Evolutionary conservation across 2,797 vertebrate genomes (phyloP).

Genomic region (Thalassophryne amazonica): DNA sequence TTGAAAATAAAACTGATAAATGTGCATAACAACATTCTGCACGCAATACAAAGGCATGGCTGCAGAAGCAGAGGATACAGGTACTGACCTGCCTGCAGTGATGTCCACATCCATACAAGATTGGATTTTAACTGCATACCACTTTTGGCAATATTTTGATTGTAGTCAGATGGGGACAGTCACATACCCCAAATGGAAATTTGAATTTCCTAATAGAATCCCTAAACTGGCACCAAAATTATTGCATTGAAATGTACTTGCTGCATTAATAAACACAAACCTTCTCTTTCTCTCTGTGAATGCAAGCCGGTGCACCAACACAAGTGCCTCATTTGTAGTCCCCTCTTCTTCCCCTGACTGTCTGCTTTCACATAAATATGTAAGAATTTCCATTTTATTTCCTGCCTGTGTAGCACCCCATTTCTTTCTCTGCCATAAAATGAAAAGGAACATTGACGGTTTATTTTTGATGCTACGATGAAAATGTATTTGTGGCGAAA

Average conservation of each 20-base stretch:
- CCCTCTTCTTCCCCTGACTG: slow-evolving; percentile 1
- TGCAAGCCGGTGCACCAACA: neutral
- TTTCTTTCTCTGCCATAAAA: neutral
- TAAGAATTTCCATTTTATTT: neutral
- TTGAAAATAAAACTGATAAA: no score
- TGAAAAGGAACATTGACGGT: neutral
- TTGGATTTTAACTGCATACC: no score
- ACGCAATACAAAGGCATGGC: no score
- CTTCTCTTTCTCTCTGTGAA: slow-evolving; percentile 2
- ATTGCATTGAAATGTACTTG: slow-evolving; percentile 6
- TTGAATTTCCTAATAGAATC: slow-evolving; percentile 27
- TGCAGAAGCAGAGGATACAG: no score
- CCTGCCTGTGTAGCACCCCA: neutral
- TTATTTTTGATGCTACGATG: neutral
- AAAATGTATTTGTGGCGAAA: neutral
- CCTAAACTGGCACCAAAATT: slow-evolving; percentile 12
- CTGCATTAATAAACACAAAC: slow-evolving; percentile 23
- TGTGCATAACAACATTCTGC: no score
- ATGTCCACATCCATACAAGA: no score
- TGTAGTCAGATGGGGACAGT: no score
- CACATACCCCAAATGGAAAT: slow-evolving; percentile 51
- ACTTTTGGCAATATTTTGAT: no score
- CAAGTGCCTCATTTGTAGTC: neutral
- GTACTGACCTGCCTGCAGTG: no score
- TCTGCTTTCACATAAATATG: neutral